Conservation (phyloP, 2,888 invertebrate genomes). For the Agapetus fuscipes region DNA sequence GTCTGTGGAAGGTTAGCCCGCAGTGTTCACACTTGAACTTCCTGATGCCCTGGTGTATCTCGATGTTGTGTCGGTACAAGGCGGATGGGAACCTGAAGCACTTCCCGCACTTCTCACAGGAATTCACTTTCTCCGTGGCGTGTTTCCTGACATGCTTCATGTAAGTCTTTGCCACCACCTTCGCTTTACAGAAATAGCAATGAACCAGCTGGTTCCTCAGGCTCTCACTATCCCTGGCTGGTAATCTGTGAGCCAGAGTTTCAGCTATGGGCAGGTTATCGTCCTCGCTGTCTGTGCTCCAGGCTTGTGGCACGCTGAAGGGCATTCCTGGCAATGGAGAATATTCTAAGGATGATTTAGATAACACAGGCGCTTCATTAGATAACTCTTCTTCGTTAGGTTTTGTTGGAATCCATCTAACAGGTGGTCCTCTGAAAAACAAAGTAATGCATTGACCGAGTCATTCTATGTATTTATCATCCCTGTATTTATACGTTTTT, state of each 20-base stretch:
- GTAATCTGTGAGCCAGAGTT: too few relatives aligned
- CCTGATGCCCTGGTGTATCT: slow-evolving; percentile 42
- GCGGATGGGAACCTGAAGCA: slow-evolving; percentile 44
- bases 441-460: too few relatives aligned
- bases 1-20: slow-evolving; percentile 42
- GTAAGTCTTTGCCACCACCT: slow-evolving; percentile 1
- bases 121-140: background rate
- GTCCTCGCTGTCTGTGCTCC: too few relatives aligned
- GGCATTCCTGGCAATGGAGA: too few relatives aligned
- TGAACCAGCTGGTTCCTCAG: slow-evolving; percentile 1
- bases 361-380: too few relatives aligned
- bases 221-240: too few relatives aligned
- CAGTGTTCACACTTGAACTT: slow-evolving; percentile 42
- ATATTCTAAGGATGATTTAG: too few relatives aligned
- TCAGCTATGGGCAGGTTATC: too few relatives aligned
- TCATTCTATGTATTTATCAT: background rate
- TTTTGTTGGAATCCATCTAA: background rate
- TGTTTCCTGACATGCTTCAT: background rate
- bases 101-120: slow-evolving; percentile 40
- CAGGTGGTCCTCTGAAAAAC: background rate
- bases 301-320: too few relatives aligned
- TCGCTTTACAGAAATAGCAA: slow-evolving; percentile 1
- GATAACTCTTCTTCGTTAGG: too few relatives aligned
- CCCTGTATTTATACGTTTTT: background rate
- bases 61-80: slow-evolving; percentile 40